These are phyloP conservation scores for Ptychodera flava DNA, from an alignment of 35 echinoderm and acorn worm genomes.

Conservation along the genomic window DNA sequence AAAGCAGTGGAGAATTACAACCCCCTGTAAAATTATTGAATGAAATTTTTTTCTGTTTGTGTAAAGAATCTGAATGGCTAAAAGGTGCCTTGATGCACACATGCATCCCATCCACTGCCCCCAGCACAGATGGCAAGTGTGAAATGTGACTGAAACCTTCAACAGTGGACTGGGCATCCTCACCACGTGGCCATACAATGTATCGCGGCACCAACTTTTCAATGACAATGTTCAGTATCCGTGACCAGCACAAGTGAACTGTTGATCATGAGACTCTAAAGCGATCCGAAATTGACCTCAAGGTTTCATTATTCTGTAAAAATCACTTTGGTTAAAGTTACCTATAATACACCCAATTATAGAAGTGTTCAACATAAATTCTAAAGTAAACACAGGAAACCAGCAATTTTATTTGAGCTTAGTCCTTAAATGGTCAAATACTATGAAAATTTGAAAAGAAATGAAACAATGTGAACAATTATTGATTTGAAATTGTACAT, in stretches of 20 bases:
- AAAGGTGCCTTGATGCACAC: conserved; percentile 13
- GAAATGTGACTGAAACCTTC: neutral
- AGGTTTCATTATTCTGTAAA: neutral
- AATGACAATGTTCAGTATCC: neutral
- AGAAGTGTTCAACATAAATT: neutral
- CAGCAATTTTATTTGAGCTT: neutral
- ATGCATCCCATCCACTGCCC: conserved; percentile 29
- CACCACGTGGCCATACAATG: neutral
- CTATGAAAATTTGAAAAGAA: neutral
- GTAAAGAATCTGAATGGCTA: neutral
- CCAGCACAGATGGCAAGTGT: neutral
- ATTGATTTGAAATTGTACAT: neutral
- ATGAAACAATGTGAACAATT: neutral
- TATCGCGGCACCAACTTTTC: neutral
- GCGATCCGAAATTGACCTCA: neutral
- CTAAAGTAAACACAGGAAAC: too few relatives aligned
- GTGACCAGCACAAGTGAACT: neutral
- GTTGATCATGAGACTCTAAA: neutral
- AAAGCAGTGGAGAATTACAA: conserved; percentile 11
- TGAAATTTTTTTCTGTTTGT: conserved; percentile 18
- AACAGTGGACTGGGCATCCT: neutral
- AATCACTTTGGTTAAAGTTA: neutral
- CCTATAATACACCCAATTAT: neutral
- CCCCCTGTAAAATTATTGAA: conserved; percentile 11
- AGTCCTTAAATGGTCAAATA: neutral